Conservation (phyloP, 2,113 vertebrate genomes). For the Muntiacus muntjak region DNA sequence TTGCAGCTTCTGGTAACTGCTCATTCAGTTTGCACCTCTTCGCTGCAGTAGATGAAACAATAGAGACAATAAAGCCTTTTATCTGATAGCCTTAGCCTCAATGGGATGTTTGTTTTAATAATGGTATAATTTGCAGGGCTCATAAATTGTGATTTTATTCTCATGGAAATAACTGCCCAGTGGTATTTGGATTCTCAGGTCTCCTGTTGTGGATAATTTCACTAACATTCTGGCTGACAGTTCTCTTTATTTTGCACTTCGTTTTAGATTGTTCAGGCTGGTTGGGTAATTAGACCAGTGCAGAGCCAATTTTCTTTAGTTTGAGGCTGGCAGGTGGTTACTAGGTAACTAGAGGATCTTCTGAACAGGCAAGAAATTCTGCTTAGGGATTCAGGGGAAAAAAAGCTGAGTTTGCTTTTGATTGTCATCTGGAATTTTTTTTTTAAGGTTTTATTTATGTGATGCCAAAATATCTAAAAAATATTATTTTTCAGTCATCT, state of each 20-base stretch:
- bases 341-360: conserved; percentile 61
- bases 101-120: conserved; percentile 74
- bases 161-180: conserved; percentile 57
- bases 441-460: not conserved
- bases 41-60: conserved; percentile 55
- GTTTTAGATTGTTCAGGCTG: conserved; percentile 47
- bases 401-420: conserved; percentile 25
- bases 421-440: conserved; percentile 30
- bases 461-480: conserved; percentile 23
- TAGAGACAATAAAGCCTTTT: conserved; percentile 65
- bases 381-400: conserved; percentile 21
- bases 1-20: conserved; percentile 66
- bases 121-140: conserved; percentile 68
- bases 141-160: conserved; percentile 72
- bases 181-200: conserved; percentile 68
- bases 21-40: conserved; percentile 59
- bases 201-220: conserved; percentile 72
- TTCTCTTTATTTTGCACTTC: conserved; percentile 44
- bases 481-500: not conserved
- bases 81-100: conserved; percentile 64
- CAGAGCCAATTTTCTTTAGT: conserved; percentile 64
- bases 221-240: conserved; percentile 52
- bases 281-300: conserved; percentile 40
- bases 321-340: conserved; percentile 62
- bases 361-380: conserved; percentile 55